These are phyloP conservation scores for Drosophila neotestacea DNA, from an alignment of 2,888 invertebrate genomes.

Conservation along the genomic window DNA sequence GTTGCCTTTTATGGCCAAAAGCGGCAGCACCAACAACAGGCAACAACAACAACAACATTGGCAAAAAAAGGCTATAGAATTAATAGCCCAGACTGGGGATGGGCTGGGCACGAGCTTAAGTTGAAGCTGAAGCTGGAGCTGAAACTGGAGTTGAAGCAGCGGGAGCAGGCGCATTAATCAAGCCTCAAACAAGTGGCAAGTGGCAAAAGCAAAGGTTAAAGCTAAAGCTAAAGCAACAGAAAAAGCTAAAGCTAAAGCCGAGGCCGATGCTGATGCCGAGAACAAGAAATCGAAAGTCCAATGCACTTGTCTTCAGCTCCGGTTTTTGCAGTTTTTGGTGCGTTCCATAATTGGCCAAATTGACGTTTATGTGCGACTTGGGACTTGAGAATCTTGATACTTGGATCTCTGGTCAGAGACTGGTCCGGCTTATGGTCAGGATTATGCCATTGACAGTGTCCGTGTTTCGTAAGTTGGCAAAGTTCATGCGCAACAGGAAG, in stretches of 20 bases:
- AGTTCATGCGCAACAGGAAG: constrained; percentile 69
- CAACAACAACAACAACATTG: constrained; percentile 18
- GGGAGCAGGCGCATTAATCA: constrained; percentile 71
- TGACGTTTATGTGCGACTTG: constrained; percentile 74
- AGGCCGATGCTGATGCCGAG: constrained; percentile 8
- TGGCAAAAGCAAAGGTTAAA: constrained; percentile 28
- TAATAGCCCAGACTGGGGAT: constrained; percentile 66
- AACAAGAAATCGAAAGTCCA: constrained; percentile 76
- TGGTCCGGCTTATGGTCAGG: constrained; percentile 54
- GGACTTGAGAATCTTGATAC: constrained; percentile 30
- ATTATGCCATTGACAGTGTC: constrained; percentile 70
- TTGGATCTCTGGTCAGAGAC: constrained; percentile 17
- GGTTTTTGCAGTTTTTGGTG: constrained; percentile 44
- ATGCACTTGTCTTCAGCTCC: constrained; percentile 65
- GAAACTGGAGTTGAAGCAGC: constrained; percentile 37
- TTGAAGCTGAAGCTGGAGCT: background rate
- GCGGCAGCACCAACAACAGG: constrained; percentile 30
- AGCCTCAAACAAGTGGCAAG: constrained; percentile 72
- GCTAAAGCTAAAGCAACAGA: background rate
- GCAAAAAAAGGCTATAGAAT: constrained; percentile 56
- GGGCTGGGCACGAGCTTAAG: constrained; percentile 33
- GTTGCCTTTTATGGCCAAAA: constrained; percentile 72
- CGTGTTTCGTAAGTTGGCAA: constrained; percentile 26
- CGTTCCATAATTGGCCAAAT: constrained; percentile 76
- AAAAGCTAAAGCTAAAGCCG: constrained; percentile 13